These are phyloP conservation scores for Chaenodraco wilsoni DNA, from an alignment of 2,797 vertebrate species.

Conservation along the genomic window DNA sequence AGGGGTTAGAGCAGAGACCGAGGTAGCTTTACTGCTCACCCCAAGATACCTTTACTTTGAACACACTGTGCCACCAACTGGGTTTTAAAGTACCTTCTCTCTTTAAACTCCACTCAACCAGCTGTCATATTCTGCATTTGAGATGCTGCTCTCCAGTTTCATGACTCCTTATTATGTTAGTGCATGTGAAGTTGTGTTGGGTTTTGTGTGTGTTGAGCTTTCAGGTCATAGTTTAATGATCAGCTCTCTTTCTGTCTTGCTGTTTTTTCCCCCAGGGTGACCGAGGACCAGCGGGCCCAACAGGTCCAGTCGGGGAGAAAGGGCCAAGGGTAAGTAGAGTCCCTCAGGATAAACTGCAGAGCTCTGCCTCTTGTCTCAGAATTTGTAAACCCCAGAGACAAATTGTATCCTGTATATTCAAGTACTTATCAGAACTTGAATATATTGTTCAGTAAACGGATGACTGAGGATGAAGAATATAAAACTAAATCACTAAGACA, in stretches of 20 bases:
- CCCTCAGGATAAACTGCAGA: constrained; percentile 10
- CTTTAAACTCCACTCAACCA: constrained; percentile 33
- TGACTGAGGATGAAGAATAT: constrained; percentile 30
- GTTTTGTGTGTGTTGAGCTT: constrained; percentile 34
- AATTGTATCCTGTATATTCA: neutral
- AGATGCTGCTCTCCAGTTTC: constrained; percentile 55
- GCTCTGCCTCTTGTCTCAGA: constrained; percentile 18
- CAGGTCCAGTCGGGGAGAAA: constrained; percentile 91
- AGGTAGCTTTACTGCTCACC: constrained; percentile 30
- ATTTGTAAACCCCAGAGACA: constrained; percentile 2
- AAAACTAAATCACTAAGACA: constrained; percentile 23
- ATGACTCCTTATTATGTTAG: constrained; percentile 41
- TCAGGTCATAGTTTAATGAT: constrained; percentile 55
- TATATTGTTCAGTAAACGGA: constrained; percentile 33
- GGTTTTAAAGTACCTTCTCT: constrained; percentile 41
- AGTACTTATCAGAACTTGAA: neutral
- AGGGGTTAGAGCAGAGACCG: constrained; percentile 9
- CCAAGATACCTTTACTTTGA: constrained; percentile 40
- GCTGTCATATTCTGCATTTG: constrained; percentile 45
- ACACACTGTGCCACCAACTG: constrained; percentile 35
- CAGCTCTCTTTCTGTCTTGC: constrained; percentile 27
- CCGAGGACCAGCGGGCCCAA: constrained; percentile 90
- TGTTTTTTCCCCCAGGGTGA: constrained; percentile 86
- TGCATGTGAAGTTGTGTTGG: constrained; percentile 10
- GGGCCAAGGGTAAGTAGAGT: constrained; percentile 87